Base-by-base conservation (phyloP, 2,113 vertebrate species). In the Theristicus caerulescens region DNA sequence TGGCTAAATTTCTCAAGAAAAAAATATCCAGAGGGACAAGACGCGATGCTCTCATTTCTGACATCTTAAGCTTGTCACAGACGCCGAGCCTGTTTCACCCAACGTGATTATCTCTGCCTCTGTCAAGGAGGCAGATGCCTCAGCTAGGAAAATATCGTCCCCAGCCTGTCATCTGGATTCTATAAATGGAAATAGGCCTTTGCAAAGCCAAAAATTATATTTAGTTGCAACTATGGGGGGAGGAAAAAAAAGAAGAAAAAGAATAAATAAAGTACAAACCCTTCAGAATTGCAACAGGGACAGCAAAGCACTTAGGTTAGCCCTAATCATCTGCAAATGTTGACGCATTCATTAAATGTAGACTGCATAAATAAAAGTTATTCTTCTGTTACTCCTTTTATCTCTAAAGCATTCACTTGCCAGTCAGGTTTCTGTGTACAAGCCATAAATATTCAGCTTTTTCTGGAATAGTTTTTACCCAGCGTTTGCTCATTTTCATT, bases 141-240 rank as follows among this genome's bases (percentile, higher is more conserved):
- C 64, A 31, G 84, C 80, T n/a, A 92, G 92, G 84, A 88, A 88
- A 93, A 78, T 84, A 92, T 93, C 44, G 29, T 84, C 89, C 91
- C 84, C 80, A 69, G 86, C 82, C 88, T 97, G 95, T 97, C 94
- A 95, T 92, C 94, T 94, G 96, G 59, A 67, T 91, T 73, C 96
- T 96, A 96, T 96, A 92, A 93, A 96, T 92, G 90, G 96, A 96
- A 95, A 69, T 76, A 88, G 86, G 74, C 54, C 51, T 80, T 65
- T 42, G 55, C 72, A 95, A 96, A 94, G 86, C 49, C 90, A 72
- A 62, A 85, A 88, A 89, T 74, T 96, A 94, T 95, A 87, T 92
- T 94, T 96, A 91, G 92, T 86, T 90, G 62, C 74, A 94, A 26
- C 59, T 66, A 17, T 10, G 32, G 51, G 38, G 67, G 34, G 12